Evolutionary conservation across 2,113 vertebrate genomes (phyloP).

Genomic region (Trogon surrucura): DNA sequence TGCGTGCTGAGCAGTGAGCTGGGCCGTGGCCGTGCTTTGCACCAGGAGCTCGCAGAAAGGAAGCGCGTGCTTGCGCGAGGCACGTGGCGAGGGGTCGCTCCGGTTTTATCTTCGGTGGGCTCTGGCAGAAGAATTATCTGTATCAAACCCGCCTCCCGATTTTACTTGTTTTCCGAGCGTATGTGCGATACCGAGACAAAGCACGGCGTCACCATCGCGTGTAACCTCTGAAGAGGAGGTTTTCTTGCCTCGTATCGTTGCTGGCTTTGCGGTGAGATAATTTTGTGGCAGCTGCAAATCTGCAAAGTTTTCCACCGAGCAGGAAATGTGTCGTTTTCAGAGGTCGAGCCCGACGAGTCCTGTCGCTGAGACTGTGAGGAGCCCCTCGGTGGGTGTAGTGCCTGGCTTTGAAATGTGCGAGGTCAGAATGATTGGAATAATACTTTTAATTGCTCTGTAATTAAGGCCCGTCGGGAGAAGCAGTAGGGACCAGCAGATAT

Average conservation of each 20-base stretch:
- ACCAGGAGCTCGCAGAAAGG: background rate
- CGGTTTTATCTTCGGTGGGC: background rate
- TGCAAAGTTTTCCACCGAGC: background rate
- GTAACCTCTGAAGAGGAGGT: background rate
- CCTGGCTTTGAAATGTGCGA: background rate
- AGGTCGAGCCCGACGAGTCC: background rate
- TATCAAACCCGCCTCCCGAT: background rate
- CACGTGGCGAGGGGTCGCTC: background rate
- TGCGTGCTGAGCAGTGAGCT: fast-evolving
- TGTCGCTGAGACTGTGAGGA: background rate
- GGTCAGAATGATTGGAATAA: background rate
- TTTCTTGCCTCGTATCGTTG: background rate
- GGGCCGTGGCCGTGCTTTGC: background rate
- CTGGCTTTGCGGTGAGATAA: background rate
- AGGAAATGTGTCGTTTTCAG: background rate
- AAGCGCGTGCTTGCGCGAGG: background rate
- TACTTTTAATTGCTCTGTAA: conserved; percentile 62
- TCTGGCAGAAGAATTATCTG: background rate
- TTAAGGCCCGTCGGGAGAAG: background rate
- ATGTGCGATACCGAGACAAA: background rate
- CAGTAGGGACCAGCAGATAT: conserved; percentile 14
- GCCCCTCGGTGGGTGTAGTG: background rate
- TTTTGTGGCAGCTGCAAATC: background rate
- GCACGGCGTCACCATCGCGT: background rate
- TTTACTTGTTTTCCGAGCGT: background rate